Evolutionary conservation across 2,888 invertebrate genomes (phyloP), one percentile per base, ranked within the genome.

Genomic region (Physocephala rufipes): DNA sequence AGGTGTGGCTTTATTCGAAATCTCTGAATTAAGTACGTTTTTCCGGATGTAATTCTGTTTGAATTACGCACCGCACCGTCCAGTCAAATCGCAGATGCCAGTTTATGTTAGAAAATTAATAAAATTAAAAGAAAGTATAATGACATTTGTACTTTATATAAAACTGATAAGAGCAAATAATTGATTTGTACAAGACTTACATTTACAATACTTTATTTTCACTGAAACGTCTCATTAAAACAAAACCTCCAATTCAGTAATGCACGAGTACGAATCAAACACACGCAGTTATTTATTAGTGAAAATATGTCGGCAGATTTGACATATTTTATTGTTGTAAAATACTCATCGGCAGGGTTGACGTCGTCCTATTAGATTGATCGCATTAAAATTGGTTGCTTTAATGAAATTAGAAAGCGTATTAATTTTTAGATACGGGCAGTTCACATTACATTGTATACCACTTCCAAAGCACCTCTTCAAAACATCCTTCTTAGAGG

Each of bases 21-120:
- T 28, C 26, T 58, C 13, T 15, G 58, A 26, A 7, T 58, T 2
- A 21, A 12, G 21, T n/a, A 21, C 19, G 75, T 28, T 68, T 58
- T 28, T 61, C 49, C 9, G 36, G 21, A 73, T 51, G 24, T 70
- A 28, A 68, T 76, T 79, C 69, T 74, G 61, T 71, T 67, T 13
- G 30, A 61, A 30, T 47, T n/a, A 61, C 49, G 30, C n/a, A n/a
- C n/a, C n/a, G n/a, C n/a, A n/a, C 68, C 49, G 51, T 24, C 68
- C 68, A 62, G 61, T 68, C n/a, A 51, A 28, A 21, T 16, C 28
- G 26, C 68, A 68, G 68, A 68, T 68, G 68, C 36, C 28, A n/a
- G 36, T 36, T 62, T 68, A 62, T 62, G 19, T 61, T 51, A 51
- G 51, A 61, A 62, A 68, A 62, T 68, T 62, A 68, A 68, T 68